These are phyloP conservation scores for Actinia tenebrosa DNA, from an alignment of 64 coral and sea anemone genomes.

Conservation along the genomic window DNA sequence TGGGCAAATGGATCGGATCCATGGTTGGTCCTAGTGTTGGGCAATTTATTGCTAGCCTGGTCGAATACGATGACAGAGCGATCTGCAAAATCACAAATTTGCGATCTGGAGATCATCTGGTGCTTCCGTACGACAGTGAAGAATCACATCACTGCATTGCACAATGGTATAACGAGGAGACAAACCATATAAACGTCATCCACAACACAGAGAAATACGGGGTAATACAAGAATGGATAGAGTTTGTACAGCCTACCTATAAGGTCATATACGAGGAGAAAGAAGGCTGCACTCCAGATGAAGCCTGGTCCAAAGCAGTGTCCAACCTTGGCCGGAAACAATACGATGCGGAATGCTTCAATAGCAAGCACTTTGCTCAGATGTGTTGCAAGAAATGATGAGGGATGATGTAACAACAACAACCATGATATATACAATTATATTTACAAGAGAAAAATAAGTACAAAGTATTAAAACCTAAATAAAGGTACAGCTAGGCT, in stretches of 20 bases:
- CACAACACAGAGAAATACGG: slow-evolving; percentile 31
- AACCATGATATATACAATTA: too few species aligned
- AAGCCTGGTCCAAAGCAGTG: slow-evolving; percentile 14
- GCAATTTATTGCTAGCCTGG: background rate
- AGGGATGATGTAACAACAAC: too few species aligned
- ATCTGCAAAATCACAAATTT: slow-evolving; percentile 16
- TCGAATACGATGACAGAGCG: slow-evolving; percentile 20
- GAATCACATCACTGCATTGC: slow-evolving; percentile 37
- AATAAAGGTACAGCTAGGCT: too few species aligned
- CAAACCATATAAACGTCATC: slow-evolving; percentile 22
- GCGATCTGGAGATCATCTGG: slow-evolving; percentile 26
- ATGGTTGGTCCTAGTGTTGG: slow-evolving; percentile 16
- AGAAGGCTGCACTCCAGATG: background rate
- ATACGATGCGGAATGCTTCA: background rate
- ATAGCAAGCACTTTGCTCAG: slow-evolving; percentile 34
- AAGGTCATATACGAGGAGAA: slow-evolving; percentile 29
- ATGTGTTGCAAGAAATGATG: background rate
- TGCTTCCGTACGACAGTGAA: background rate
- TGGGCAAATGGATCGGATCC: slow-evolving; percentile 10
- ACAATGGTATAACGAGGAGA: slow-evolving; percentile 20
- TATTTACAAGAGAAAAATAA: too few species aligned
- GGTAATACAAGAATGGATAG: slow-evolving; percentile 26
- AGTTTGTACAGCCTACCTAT: slow-evolving; percentile 28
- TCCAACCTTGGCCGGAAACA: background rate
- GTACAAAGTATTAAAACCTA: too few species aligned